These are phyloP conservation scores for Phrynocephalus guinanensis DNA, from an alignment of 2,797 vertebrate genomes.

Conservation along the genomic window DNA sequence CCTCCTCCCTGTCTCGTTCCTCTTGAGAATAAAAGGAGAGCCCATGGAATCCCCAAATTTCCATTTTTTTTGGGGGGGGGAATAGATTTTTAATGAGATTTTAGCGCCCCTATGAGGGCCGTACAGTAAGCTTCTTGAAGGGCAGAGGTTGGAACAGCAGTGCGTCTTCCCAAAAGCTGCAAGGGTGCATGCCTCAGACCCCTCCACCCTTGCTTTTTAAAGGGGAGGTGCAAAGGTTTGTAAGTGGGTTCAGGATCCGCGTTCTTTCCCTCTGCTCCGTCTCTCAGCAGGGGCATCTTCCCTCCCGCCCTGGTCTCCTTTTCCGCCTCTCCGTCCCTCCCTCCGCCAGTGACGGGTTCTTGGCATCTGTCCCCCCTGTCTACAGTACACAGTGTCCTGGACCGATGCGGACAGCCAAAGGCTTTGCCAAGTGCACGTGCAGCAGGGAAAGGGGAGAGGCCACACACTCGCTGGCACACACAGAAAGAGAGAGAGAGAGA, in stretches of 20 bases:
- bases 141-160: too few species aligned
- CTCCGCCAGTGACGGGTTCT: neutral
- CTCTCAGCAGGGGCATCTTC: neutral
- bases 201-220: neutral
- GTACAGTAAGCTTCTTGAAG: neutral
- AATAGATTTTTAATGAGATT: too few species aligned
- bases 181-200: too few species aligned
- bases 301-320: neutral
- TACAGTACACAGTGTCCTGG: constrained; percentile 39
- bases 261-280: neutral
- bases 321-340: neutral
- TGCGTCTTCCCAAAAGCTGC: too few species aligned
- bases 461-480: neutral
- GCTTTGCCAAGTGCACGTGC: constrained; percentile 40
- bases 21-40: neutral
- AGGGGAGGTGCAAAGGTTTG: neutral
- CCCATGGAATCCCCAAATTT: neutral
- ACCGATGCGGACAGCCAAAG: constrained; percentile 25
- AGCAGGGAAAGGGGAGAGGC: neutral
- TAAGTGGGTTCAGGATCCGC: too few species aligned
- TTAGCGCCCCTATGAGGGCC: too few species aligned
- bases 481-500: neutral
- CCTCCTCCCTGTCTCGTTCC: too few species aligned
- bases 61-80: too few species aligned
- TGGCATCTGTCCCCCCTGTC: constrained; percentile 34